Percentiles rank a stretch among this genome's conserved stretches.
Conservation (phyloP, 1,140 invertebrate genomes). For the Habropoda laboriosa region DNA sequence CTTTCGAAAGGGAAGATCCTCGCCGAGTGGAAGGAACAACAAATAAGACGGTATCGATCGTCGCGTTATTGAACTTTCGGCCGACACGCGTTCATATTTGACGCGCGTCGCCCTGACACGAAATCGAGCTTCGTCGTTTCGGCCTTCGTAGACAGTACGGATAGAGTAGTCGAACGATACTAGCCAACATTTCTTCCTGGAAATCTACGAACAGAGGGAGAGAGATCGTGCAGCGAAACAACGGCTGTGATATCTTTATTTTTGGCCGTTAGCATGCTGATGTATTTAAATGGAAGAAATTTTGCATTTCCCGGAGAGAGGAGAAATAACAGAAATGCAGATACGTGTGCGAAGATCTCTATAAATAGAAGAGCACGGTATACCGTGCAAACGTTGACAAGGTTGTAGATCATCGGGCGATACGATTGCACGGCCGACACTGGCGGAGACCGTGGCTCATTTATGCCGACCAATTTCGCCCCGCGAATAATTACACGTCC, state of each 20-base stretch:
- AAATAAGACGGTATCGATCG: background rate
- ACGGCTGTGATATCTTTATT: constrained; percentile 9
- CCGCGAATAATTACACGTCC: constrained; percentile 18
- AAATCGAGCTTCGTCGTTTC: background rate
- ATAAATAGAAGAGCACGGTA: constrained; percentile 18
- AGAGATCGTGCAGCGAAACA: no score
- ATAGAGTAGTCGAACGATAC: no score
- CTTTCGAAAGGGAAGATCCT: background rate
- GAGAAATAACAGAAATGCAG: background rate
- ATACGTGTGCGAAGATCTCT: background rate
- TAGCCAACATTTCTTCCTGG: background rate
- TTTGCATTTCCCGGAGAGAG: background rate
- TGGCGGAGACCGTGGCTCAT: background rate
- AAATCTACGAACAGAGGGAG: background rate
- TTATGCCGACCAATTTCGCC: background rate
- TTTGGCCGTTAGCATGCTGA: constrained; percentile 26
- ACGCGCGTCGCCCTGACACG: background rate
- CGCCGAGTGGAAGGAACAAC: background rate
- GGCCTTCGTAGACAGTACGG: background rate
- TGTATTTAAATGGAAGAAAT: constrained; percentile 28
- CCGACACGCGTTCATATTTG: background rate
- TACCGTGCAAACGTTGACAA: constrained; percentile 8
- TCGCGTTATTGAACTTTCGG: constrained; percentile 12
- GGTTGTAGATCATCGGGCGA: constrained; percentile 29
- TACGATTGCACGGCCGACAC: constrained; percentile 10